phyloP scores from a whole-genome alignment of 2,888 invertebrate species.

The Gerris lacustris region DNA sequence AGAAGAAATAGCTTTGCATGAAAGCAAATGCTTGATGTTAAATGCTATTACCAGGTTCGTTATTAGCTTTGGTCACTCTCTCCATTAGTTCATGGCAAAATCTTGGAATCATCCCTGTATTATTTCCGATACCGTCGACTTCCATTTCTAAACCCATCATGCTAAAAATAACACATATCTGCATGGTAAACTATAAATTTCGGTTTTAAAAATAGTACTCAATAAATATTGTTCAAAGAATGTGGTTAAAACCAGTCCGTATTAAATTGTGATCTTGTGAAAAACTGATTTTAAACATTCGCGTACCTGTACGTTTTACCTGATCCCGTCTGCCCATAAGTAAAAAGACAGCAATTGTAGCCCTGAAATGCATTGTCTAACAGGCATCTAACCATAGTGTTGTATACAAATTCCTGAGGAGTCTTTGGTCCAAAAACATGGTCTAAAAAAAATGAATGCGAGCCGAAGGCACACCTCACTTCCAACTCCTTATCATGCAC shows the following conservation, averaged over 20 bases:
- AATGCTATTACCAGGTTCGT: no score
- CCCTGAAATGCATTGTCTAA: conserved; percentile 61
- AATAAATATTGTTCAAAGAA: no score
- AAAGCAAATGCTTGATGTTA: no score
- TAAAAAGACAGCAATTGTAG: conserved; percentile 69
- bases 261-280: no score
- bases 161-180: conserved; percentile 14
- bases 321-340: conserved; percentile 73
- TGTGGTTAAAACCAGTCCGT: no score
- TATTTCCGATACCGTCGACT: conserved; percentile 25
- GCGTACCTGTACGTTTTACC: conserved; percentile 59
- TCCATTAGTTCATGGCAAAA: conserved; percentile 60
- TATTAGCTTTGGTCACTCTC: conserved; percentile 32
- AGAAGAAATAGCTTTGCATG: no score
- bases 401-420: conserved; percentile 51
- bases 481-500: conserved; percentile 40
- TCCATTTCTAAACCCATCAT: conserved; percentile 46
- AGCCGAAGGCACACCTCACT: conserved; percentile 38
- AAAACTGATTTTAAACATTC: no score
- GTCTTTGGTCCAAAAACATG: conserved; percentile 44
- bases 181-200: not conserved
- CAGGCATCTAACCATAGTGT: conserved; percentile 51
- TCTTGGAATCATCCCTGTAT: conserved; percentile 57
- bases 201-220: not conserved
- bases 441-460: conserved; percentile 43